Percentiles rank a stretch among this genome's conserved stretches.
These are phyloP conservation scores for Pyrocephalus nanus DNA, from an alignment of 2,797 vertebrate genomes.

Conservation along the genomic window DNA sequence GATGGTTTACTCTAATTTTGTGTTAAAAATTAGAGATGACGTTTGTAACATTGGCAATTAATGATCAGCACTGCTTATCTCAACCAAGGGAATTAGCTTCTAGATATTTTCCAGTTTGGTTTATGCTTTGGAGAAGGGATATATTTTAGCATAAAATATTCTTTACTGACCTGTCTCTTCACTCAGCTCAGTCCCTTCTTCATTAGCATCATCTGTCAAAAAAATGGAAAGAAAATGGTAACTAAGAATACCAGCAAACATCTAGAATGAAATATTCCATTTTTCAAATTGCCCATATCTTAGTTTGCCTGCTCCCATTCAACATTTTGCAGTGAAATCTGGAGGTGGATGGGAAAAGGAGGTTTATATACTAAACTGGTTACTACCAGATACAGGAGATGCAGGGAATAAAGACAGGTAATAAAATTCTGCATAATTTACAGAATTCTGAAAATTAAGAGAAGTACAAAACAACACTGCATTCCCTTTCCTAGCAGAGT, in stretches of 20 bases:
- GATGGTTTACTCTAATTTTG: not conserved
- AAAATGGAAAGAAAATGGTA: not conserved
- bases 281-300: not conserved
- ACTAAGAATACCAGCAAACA: not conserved
- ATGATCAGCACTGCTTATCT: not conserved
- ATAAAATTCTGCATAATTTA: not conserved
- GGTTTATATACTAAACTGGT: not conserved
- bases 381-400: not conserved
- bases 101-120: not conserved
- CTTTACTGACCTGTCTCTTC: conserved; percentile 70
- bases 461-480: not conserved
- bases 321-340: not conserved
- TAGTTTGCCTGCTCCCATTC: not conserved
- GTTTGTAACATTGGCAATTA: not conserved
- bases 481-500: not conserved
- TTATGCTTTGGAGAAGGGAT: not conserved
- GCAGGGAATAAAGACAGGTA: not conserved
- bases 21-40: not conserved
- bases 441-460: not conserved
- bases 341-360: not conserved
- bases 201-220: conserved; percentile 65
- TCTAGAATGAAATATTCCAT: not conserved
- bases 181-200: conserved; percentile 64
- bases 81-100: not conserved
- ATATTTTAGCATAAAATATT: not conserved